Evolutionary conservation across 2,797 vertebrate genomes (phyloP).

Genomic region (Cetoscarus ocellatus): DNA sequence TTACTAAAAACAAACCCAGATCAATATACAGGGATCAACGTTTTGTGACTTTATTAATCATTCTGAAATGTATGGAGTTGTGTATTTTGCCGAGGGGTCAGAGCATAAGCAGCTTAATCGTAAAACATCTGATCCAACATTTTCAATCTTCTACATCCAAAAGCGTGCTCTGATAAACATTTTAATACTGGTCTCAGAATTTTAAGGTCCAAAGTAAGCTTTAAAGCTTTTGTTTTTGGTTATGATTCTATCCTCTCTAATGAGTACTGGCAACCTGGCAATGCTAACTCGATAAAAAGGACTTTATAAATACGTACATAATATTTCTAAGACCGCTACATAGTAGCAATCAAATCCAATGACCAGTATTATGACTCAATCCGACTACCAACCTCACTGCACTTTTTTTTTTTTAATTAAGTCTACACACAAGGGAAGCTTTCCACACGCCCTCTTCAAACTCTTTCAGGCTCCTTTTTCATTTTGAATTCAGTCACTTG

Average conservation of each 20-base stretch:
- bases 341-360: slow-evolving; percentile 30
- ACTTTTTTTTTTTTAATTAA: neutral
- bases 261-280: neutral
- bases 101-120: neutral
- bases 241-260: slow-evolving; percentile 2
- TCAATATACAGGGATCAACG: neutral
- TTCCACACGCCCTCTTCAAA: neutral
- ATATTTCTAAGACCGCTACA: slow-evolving; percentile 35
- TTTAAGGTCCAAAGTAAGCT: too few relatives aligned
- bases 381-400: neutral
- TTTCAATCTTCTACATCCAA: slow-evolving; percentile 9
- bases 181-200: slow-evolving; percentile 5
- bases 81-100: neutral
- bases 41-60: neutral
- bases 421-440: neutral
- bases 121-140: neutral
- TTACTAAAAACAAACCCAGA: neutral
- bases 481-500: neutral
- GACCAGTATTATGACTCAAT: neutral
- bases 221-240: slow-evolving; percentile 17
- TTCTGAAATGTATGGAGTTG: neutral
- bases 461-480: neutral
- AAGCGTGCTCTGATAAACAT: slow-evolving; percentile 1
- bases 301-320: neutral
- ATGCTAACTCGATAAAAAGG: neutral